Conservation (phyloP, 2,113 vertebrate species). For the Cryptotis parvus region DNA sequence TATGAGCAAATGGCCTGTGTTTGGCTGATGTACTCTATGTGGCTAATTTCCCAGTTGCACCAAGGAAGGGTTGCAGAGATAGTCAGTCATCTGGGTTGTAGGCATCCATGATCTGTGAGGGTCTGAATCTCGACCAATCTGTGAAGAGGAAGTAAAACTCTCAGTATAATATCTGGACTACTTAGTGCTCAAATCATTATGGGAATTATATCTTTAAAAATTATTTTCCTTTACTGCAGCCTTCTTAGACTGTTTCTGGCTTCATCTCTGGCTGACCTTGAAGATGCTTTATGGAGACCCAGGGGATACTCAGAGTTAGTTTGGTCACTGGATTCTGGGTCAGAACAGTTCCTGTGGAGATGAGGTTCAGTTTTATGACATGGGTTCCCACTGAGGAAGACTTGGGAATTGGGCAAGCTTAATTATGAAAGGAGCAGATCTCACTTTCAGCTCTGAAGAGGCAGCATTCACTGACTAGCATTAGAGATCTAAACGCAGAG, state of each 20-base stretch:
- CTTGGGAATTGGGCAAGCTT: too few relatives aligned
- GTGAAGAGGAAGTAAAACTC: background rate
- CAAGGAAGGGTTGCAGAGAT: background rate
- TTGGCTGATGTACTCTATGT: slow-evolving; percentile 49
- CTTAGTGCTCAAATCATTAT: background rate
- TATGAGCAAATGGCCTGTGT: slow-evolving; percentile 36
- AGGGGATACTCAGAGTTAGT: background rate
- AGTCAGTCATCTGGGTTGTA: background rate
- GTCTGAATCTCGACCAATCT: background rate
- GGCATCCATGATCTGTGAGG: background rate
- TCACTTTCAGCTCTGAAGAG: background rate
- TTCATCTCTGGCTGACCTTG: background rate
- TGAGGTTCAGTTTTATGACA: too few relatives aligned
- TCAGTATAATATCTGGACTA: background rate
- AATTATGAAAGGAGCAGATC: too few relatives aligned
- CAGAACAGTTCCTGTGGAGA: too few relatives aligned
- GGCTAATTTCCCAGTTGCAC: background rate
- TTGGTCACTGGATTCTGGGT: background rate
- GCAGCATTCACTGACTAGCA: too few relatives aligned
- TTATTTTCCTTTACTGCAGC: background rate
- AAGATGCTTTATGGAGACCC: background rate
- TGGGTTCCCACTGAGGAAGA: too few relatives aligned
- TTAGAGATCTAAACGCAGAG: background rate
- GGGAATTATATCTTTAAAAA: background rate
- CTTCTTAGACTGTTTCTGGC: background rate